phyloP scores from a whole-genome alignment of 2,113 vertebrate genomes.

The Bettongia penicillata region DNA sequence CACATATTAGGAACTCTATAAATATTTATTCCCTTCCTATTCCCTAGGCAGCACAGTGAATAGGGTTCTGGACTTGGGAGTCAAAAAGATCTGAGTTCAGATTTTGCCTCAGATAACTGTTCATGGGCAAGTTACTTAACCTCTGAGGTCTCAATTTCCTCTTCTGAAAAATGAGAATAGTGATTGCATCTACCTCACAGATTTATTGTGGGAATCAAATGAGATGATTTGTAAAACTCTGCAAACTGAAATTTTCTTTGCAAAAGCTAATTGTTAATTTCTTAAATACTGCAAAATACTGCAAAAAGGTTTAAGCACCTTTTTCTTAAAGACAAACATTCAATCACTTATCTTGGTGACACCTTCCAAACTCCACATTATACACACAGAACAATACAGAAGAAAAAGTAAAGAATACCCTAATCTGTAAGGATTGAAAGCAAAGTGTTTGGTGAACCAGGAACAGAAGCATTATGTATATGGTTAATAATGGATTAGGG shows the following conservation, averaged over 20 bases:
- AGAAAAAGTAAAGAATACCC: background rate
- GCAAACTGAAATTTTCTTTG: background rate
- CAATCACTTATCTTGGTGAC: slow-evolving; percentile 3
- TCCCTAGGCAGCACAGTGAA: background rate
- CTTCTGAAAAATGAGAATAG: background rate
- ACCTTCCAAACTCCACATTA: background rate
- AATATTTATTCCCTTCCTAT: background rate
- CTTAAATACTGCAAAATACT: background rate
- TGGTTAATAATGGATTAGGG: slow-evolving; percentile 62
- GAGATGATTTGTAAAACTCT: background rate
- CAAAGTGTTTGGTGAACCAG: slow-evolving; percentile 23
- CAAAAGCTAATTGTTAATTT: background rate
- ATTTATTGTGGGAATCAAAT: background rate
- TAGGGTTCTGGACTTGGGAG: background rate
- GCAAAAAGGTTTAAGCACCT: background rate
- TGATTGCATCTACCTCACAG: background rate
- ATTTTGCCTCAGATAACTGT: background rate
- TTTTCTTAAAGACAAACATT: slow-evolving; percentile 4
- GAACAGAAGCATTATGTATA: slow-evolving; percentile 54
- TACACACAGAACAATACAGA: background rate
- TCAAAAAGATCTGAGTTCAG: background rate
- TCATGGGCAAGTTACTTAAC: background rate
- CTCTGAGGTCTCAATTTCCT: background rate
- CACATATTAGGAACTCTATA: background rate
- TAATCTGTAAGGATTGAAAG: background rate